Base-by-base conservation (phyloP, 2,888 invertebrate genomes). In the Luperina nickerlii region DNA sequence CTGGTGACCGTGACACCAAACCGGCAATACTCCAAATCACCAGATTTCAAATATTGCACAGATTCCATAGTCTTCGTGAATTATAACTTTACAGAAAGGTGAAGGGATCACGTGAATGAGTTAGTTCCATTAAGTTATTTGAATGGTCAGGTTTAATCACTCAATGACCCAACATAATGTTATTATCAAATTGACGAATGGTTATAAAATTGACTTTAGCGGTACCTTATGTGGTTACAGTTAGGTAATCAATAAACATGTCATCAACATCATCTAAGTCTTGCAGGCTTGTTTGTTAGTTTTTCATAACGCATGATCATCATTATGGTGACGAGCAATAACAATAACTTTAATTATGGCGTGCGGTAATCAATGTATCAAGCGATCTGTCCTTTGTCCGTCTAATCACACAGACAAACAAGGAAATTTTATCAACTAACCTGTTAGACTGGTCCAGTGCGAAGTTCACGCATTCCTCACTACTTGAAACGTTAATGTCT, bases 381-480 rank as follows among this genome's bases (percentile, higher is more conserved):
- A 78, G 69, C 67, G 66, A 82, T 75, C 66, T 78, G 85, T 83
- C 70, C 80, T 85, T 82, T 90, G 81, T 85, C 77, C 60, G 74
- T 77, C 74, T 87, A 86, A 84, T 83, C 83, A 72, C 74, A 85
- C 74, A 81, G 83, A 86, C 80, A 87, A 78, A 83, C 78, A 78
- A 75, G 81, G 87, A 86, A 85, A 82, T 78, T 69, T 73, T 76
- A 81, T 83, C 15, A 85, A 91, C 93, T 93, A 88, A 93, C 93
- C 92, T 93, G 90, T 91, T 85, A 86, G 87, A 88, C 91, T 91
- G 89, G 91, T 94, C 93, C 94, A 90, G 91, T 85, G 84, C 81
- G 88, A 90, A 90, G 90, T 92, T 92, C 92, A 93, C 94, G 93
- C 92, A 96, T 96, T 97, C 97, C 96, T 95, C 93, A 93, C 95